Evolutionary conservation across 2,888 invertebrate species (phyloP).

Genomic region (Lordiphosa andalusiaca): DNA sequence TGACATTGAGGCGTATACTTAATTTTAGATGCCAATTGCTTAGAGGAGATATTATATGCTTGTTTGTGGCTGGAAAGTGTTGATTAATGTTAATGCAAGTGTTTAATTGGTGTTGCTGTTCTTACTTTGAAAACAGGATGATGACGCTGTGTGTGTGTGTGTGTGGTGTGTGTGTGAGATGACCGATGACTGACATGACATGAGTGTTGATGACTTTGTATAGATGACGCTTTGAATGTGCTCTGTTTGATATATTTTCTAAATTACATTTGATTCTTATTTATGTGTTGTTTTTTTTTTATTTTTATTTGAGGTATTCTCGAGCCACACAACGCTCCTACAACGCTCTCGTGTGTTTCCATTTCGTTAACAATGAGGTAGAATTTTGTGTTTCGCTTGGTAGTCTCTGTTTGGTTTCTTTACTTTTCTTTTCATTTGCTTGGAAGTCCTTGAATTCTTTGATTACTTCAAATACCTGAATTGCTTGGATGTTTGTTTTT

Average conservation of each 20-base stretch:
- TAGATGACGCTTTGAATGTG: conserved; percentile 20
- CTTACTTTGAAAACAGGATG: conserved; percentile 32
- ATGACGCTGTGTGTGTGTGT: conserved; percentile 26
- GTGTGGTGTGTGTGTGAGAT: conserved; percentile 17
- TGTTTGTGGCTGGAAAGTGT: conserved; percentile 55
- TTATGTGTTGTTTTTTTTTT: conserved; percentile 12
- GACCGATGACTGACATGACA: conserved; percentile 42
- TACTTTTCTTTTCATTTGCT: conserved; percentile 41
- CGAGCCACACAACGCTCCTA: conserved; percentile 42
- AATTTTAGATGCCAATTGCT: conserved; percentile 15
- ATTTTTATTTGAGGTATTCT: conserved; percentile 59
- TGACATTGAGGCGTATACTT: conserved; percentile 7
- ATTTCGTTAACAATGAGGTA: conserved; percentile 72
- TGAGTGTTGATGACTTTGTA: conserved; percentile 37
- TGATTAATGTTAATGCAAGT: conserved; percentile 14
- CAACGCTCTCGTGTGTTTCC: conserved; percentile 20
- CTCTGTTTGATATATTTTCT: conserved; percentile 9
- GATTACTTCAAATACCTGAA: conserved; percentile 68
- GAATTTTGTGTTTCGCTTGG: conserved; percentile 51
- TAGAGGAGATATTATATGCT: conserved; percentile 1
- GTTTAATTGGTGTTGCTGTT: conserved; percentile 32
- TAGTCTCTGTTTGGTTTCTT: conserved; percentile 39
- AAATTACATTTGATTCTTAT: conserved; percentile 11
- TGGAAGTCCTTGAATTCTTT: conserved; percentile 69
- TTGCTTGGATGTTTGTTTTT: conserved; percentile 68